phyloP scores from a whole-genome alignment of 2,888 invertebrate species.

The Scaptomyza flava region DNA sequence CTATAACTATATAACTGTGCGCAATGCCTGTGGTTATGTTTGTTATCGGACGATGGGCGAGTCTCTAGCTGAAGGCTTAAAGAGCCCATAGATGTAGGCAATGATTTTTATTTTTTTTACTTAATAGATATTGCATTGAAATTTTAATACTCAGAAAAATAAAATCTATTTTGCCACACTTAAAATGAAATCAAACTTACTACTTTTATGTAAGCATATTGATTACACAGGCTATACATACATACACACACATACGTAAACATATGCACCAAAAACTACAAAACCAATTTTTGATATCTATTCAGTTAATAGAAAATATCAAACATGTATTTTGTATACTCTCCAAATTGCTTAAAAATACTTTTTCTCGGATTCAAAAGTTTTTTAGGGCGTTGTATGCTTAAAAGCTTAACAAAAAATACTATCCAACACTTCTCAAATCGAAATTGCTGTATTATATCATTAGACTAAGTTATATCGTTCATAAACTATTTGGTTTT shows the following conservation, averaged over 20 bases:
- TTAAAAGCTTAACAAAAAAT: neutral
- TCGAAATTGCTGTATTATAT: neutral
- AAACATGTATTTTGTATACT: neutral
- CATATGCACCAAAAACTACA: neutral
- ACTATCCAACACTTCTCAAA: slow-evolving; percentile 1
- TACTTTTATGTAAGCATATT: slow-evolving; percentile 55
- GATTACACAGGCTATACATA: slow-evolving; percentile 46
- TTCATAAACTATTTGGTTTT: slow-evolving; percentile 19
- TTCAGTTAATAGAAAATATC: neutral
- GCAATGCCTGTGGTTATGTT: slow-evolving; percentile 31
- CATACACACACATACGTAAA: neutral
- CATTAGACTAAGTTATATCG: neutral
- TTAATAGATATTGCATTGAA: slow-evolving; percentile 5
- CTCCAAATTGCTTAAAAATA: neutral
- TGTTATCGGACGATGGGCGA: slow-evolving; percentile 9
- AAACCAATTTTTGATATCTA: neutral
- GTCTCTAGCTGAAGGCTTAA: slow-evolving; percentile 46
- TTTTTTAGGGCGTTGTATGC: slow-evolving; percentile 32
- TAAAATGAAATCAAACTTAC: neutral
- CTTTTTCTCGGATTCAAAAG: neutral
- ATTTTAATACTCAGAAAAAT: slow-evolving; percentile 4
- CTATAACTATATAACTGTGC: slow-evolving; percentile 11
- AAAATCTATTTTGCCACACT: neutral
- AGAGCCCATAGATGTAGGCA: slow-evolving; percentile 74
- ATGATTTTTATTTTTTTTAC: slow-evolving; percentile 21